Evolutionary conservation across 1,140 invertebrate genomes (phyloP), one percentile per base, ranked within the genome.

Genomic region (roundworm (Caenorhabditis elegans)): DNA sequence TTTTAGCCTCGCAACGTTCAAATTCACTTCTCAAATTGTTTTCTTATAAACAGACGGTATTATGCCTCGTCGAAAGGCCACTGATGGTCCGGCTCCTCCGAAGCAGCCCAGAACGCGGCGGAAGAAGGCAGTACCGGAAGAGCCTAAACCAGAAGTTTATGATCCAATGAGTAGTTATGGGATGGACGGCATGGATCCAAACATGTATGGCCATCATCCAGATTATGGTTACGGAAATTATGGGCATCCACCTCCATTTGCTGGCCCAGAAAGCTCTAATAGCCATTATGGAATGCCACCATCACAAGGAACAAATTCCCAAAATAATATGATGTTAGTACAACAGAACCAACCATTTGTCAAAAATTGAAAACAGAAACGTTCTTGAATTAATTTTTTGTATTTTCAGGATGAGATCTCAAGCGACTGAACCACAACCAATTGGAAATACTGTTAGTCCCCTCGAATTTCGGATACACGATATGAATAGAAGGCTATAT

Each of bases 401-500:
- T 26, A n/a, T n/a, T n/a, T n/a, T n/a, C n/a, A 70, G 60, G 60
- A 19, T 70, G 34, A 36, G 60, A 70, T 19, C 34, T 17, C 60
- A 70, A 39, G 34, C 34, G 22, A 70, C 60, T 2, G 13, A 31
- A 70, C 60, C 60, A 8, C 31, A 36, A 39, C 80, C 11, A 6
- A 55, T 81, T 34, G 60, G 60, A 48, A 53, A 53, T 11, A 24
- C 53, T 19, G 51, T 77, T 15, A 78, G 51, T 17, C 82, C 82
- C 5, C 43, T 83, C 6, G 82, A 83, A 31, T 83, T 83, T 24
- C 24, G 82, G 47, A 83, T 83, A 78, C 82, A 83, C 55, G 82
- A 83, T 34, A 83, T 83, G 22, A 83, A 83, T 19, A 28, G 82
- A 39, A 46, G 82, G 55, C 24, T 83, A 17, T 83, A 78, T 36